These are phyloP conservation scores for Phylloscopus whistleri DNA, from an alignment of 2,113 vertebrate species.

Conservation along the genomic window DNA sequence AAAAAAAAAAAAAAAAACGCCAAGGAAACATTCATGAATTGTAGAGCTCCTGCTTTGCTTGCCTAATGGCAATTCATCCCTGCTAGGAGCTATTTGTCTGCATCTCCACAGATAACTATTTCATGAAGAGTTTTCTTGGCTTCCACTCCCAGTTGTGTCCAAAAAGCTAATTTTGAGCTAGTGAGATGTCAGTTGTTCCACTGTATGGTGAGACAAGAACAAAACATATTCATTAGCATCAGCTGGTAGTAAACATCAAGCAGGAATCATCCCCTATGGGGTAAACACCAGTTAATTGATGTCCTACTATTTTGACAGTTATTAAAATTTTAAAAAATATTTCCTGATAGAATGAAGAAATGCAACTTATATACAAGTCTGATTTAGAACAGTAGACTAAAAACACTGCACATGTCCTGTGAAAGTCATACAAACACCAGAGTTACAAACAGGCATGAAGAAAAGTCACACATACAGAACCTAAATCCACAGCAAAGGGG, in stretches of 20 bases:
- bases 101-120: background rate
- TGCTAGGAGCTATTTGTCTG: background rate
- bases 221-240: background rate
- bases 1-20: background rate
- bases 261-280: background rate
- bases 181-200: background rate
- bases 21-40: background rate
- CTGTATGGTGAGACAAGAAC: background rate
- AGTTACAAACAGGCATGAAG: background rate
- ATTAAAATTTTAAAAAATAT: background rate
- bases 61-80: background rate
- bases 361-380: background rate
- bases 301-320: background rate
- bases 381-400: background rate
- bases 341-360: background rate
- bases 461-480: rapidly evolving
- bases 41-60: background rate
- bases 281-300: background rate
- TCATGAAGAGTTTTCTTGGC: background rate
- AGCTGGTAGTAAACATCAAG: background rate
- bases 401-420: background rate
- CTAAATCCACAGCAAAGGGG: background rate
- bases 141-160: background rate
- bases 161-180: background rate
- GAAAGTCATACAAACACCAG: rapidly evolving